Evolutionary conservation across 2,888 invertebrate species (phyloP), one percentile per base, ranked within the genome.

Genomic region (Cyrtodaria siliqua): DNA sequence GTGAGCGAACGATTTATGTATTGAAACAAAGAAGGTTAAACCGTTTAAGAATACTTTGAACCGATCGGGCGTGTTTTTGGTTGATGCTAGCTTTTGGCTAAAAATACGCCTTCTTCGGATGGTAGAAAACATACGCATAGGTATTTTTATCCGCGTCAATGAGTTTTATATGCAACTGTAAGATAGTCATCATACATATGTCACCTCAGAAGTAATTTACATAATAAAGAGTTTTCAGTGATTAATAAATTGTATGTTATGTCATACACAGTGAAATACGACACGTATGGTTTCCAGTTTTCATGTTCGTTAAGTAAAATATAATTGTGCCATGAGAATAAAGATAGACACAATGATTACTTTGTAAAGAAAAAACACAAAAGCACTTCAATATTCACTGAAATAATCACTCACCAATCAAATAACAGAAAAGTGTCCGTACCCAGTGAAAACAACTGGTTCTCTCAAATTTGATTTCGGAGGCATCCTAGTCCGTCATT

Each of bases 371-470:
- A 44, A 3, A 20, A 44, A 9, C 44, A 9, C n/a, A 16, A 44
- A 44, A 16, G 8, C 20, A 6, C 44, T 44, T 9, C 44, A 4
- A 6, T 4, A 6, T 9, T 6, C 4, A 44, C 16, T 16, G 16
- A 20, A 59, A n/a, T 24, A 3, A 9, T n/a, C 14, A 47, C 64
- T 66, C 26, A 56, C 56, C 47, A 66, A 66, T 24, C 3, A 23
- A 50, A 33, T 3, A 56, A 44, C 44, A 8, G 33, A 33, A 33
- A 44, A 18, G 44, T 44, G 16, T 44, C 56, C 64, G 56, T 66
- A 66, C 64, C 64, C 64, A 53, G 23, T 56, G 23, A 56, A 66
- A 29, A 66, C 47, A 27, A 66, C 26, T 42, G 56, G 56, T 42
- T 56, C 56, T 42, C 9, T 20, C 18, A 6, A 4, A 3, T 47